These are phyloP conservation scores for Hirudo medicinalis DNA, from an alignment of 1,140 invertebrate species.

Conservation along the genomic window DNA sequence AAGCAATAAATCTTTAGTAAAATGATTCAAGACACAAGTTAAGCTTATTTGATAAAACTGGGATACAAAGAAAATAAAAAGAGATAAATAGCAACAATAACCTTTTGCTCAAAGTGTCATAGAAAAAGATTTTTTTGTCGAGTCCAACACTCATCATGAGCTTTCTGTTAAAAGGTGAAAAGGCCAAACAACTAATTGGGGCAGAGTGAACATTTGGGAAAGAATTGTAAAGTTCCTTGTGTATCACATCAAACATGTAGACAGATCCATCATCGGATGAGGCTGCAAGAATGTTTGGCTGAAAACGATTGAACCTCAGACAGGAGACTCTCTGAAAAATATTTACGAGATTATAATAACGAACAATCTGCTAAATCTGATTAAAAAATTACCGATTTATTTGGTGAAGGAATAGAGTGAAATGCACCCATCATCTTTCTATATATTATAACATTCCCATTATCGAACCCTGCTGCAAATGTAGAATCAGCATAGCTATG, in stretches of 20 bases:
- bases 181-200: constrained; percentile 36
- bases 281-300: constrained; percentile 36
- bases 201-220: constrained; percentile 34
- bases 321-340: constrained; percentile 18
- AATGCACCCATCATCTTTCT: background rate
- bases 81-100: constrained; percentile 19
- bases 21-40: background rate
- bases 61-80: background rate
- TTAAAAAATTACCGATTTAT: background rate
- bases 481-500: background rate
- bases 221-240: constrained; percentile 31
- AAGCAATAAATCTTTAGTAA: background rate
- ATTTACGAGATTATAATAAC: background rate
- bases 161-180: constrained; percentile 41
- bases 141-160: constrained; percentile 40
- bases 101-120: constrained; percentile 38
- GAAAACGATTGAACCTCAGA: constrained; percentile 34
- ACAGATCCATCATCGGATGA: constrained; percentile 40
- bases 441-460: background rate
- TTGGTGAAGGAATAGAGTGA: background rate
- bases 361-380: background rate
- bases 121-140: constrained; percentile 39
- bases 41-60: background rate
- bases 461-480: background rate
- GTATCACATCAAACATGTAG: constrained; percentile 38